Evolutionary conservation across 2,113 vertebrate genomes (phyloP).

Genomic region (Dissostichus mawsoni): DNA sequence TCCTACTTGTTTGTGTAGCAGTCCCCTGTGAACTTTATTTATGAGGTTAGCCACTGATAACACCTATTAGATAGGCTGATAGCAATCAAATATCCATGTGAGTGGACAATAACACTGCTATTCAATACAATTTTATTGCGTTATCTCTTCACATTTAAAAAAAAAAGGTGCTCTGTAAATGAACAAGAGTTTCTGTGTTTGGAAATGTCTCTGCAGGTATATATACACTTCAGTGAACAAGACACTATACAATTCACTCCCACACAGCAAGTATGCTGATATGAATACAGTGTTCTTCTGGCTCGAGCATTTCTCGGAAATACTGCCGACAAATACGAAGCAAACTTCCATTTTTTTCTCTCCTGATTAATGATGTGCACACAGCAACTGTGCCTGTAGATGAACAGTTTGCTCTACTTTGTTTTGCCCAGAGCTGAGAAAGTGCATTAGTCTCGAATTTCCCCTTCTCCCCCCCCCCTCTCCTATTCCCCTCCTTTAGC

Average conservation of each 20-base stretch:
- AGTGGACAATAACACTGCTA: too few species aligned
- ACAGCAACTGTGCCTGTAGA: conserved; percentile 29
- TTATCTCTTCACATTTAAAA: not conserved
- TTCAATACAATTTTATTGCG: not conserved
- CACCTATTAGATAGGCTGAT: too few species aligned
- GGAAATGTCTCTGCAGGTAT: conserved; percentile 24
- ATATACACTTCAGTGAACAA: conserved; percentile 18
- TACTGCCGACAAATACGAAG: conserved; percentile 33
- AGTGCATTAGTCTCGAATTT: conserved; percentile 24
- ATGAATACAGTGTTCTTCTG: conserved; percentile 19
- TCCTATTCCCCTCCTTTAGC: not conserved
- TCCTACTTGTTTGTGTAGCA: too few species aligned
- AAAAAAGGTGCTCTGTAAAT: conserved; percentile 31
- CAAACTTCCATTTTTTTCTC: conserved; percentile 43
- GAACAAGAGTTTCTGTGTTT: conserved; percentile 21
- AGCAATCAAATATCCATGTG: too few species aligned
- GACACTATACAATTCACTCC: conserved; percentile 3
- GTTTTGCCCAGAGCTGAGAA: conserved; percentile 51
- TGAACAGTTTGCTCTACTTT: conserved; percentile 62
- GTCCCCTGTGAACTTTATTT: too few species aligned
- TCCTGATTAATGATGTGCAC: conserved; percentile 62
- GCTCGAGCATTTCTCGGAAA: conserved; percentile 37
- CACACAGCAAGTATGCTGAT: conserved; percentile 24
- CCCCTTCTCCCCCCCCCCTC: not conserved
- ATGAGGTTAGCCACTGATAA: too few species aligned